Base-by-base conservation (phyloP, 1,140 invertebrate genomes). In the Hirudo medicinalis region DNA sequence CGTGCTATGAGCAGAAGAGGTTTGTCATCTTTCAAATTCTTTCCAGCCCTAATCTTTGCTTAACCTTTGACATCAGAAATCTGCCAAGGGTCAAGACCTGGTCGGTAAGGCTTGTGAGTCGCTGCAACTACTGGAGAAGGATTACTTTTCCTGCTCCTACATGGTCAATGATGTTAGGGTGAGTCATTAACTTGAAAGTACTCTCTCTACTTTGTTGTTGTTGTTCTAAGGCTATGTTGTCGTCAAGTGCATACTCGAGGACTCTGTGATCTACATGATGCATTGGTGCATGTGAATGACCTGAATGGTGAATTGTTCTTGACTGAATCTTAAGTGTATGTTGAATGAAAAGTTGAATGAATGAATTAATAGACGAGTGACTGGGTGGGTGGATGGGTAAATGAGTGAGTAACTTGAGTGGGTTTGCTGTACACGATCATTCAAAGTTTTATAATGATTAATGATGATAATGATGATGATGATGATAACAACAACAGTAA, bases 141-240 rank as follows among this genome's bases (percentile, higher is more conserved):
- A 97, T 82, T 97, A 96, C 82, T 97, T 97, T 82, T 92, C 92
- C 0, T 81, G 97, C 25, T 87, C 88, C 54, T 95, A 91, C 81
- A 85, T 87, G 73, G 91, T 95, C 72, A 73, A 73, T 22, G 67
- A 66, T 25, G 70, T 25, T 55, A 60, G 40, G 29, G 57, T 63
- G 22, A 32, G 57, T 63, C 22, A 63, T 32, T 63, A 20, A 32
- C 43, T 49, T 49, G 9, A 15, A 13, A 49, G 4, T 49, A 17
- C 43, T 49, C 43, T 49, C 43, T 49, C 3, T 49, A 49, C 1
- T 49, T 63, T 63, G 20, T 63, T 25, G 22, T 63, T 32, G 19
- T 8, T 13, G 22, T 63, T 63, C 4, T 63, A 36, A 2, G 2
- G 22, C 29, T 20, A 63, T 63, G 22, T 63, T 63, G 57, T 63